Evolutionary conservation across 2,797 vertebrate genomes (phyloP), one percentile per base, ranked within the genome.

Genomic region (Nyctalus aviator): DNA sequence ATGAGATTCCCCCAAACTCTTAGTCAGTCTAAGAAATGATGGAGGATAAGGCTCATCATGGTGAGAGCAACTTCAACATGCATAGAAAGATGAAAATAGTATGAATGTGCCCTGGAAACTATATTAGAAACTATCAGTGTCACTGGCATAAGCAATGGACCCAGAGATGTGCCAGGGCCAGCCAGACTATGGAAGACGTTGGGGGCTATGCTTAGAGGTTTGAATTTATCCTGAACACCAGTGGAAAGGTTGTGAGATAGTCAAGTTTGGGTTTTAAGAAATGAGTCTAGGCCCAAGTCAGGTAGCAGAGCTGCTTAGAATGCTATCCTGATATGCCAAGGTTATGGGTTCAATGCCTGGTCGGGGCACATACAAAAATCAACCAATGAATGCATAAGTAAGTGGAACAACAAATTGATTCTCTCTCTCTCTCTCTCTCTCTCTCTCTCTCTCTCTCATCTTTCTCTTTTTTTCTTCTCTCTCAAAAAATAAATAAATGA

Each of bases 191-290:
- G n/a, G 18, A 48, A 62, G 18, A 8, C 53, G 82, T 23, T 46
- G 11, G 23, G 11, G 20, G 10, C 30, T 35, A 27, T 0, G 1
- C 17, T 8, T 27, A 20, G 27, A 21, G 7, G 23, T 50, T 53
- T 32, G n/a, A 46, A n/a, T 53, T 85, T 72, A 88, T 92, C 84
- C 68, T 76, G 35, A 76, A 87, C 41, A 46, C 46, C 25, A 81
- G 12, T 57, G 20, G 17, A 44, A 96, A 81, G 21, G 25, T 23
- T 35, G 10, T 68, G 11, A 53, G 14, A 75, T 14, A 55, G 17
- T 59, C n/a, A 25, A 30, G 17, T 84, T 62, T 77, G n/a, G 41
- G 13, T 50, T 81, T 94, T 68, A 77, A 21, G 44, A 83, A 95
- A 76, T 53, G 25, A 73, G 5, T 68, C 44, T 84, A 35, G 64